A percentile compares a stretch with the other conserved stretches of the same genome.
Evolutionary conservation across 2,113 vertebrate genomes (phyloP).

Genomic region (Ancistrus triradiatus): DNA sequence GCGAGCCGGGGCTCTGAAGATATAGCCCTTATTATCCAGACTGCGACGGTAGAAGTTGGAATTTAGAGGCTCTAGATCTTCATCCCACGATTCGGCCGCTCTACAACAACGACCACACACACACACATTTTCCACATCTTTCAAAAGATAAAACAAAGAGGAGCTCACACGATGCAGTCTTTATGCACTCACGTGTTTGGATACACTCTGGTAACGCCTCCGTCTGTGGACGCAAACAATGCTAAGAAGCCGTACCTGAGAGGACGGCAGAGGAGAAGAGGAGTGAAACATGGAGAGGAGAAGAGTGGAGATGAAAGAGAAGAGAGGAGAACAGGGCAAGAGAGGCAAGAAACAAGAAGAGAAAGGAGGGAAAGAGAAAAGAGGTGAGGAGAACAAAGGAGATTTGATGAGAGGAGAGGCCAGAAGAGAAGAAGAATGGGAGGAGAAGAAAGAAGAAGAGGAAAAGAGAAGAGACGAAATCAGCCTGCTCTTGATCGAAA

Average conservation of each 20-base stretch:
- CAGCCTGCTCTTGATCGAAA: too few species aligned
- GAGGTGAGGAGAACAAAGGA: too few species aligned
- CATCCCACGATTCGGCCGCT: slow-evolving; percentile 90
- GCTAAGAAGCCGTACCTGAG: slow-evolving; percentile 95
- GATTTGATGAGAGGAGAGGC: too few species aligned
- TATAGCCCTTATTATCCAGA: slow-evolving; percentile 90
- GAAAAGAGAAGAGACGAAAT: too few species aligned
- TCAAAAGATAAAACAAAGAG: not conserved
- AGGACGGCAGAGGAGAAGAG: too few species aligned
- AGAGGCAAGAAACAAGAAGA: too few species aligned
- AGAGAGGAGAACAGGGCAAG: too few species aligned
- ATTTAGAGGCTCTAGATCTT: slow-evolving; percentile 90
- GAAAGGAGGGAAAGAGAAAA: too few species aligned
- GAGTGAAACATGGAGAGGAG: too few species aligned
- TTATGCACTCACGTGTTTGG: slow-evolving; percentile 84
- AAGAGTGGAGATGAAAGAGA: too few species aligned
- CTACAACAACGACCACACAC: slow-evolving; percentile 65
- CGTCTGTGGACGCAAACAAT: slow-evolving; percentile 91
- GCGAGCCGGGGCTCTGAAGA: slow-evolving; percentile 84
- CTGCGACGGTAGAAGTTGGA: slow-evolving; percentile 92
- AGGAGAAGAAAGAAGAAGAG: too few species aligned
- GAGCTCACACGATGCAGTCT: not conserved
- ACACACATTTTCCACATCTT: not conserved
- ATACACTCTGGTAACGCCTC: slow-evolving; percentile 91
- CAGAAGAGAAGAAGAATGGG: too few species aligned